phyloP scores from a whole-genome alignment of 2,888 invertebrate genomes.

The Slavum lentiscoides region DNA sequence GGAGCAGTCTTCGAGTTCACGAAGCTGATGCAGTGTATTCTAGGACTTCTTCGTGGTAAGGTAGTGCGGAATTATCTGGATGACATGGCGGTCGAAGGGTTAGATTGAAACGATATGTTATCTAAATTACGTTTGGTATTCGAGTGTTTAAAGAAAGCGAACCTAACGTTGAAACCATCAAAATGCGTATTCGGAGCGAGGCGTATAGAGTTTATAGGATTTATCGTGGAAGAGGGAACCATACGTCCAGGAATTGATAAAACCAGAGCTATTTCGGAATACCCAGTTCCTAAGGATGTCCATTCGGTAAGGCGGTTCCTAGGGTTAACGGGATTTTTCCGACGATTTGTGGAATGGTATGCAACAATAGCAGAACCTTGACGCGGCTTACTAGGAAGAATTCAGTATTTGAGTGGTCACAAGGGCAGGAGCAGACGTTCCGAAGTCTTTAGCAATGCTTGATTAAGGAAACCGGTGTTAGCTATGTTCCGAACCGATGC shows the following conservation, averaged over 20 bases:
- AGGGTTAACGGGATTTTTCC: slow-evolving; percentile 33
- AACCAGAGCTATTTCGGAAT: neutral
- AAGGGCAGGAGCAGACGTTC: too few relatives aligned
- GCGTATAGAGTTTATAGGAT: slow-evolving; percentile 5
- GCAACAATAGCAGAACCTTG: neutral
- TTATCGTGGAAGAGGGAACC: neutral
- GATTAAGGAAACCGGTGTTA: too few relatives aligned
- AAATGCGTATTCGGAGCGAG: slow-evolving; percentile 4
- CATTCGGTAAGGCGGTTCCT: neutral
- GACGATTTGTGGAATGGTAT: slow-evolving; percentile 2
- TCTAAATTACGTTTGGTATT: neutral
- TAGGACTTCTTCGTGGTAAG: neutral
- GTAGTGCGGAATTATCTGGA: neutral
- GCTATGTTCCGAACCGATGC: neutral
- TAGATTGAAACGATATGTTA: neutral
- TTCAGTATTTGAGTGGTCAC: neutral
- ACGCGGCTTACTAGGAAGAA: neutral
- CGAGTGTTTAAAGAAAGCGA: neutral
- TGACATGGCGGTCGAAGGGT: neutral
- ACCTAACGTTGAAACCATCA: neutral
- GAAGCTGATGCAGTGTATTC: slow-evolving; percentile 53
- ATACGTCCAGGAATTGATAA: neutral
- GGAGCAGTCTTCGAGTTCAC: slow-evolving; percentile 37
- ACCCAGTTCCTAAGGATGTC: neutral
- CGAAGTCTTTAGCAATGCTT: too few relatives aligned